Percentiles rank a stretch among this genome's conserved stretches.
Evolutionary conservation across 2,888 invertebrate species (phyloP).

Genomic region (Scaptomyza caliginosa): DNA sequence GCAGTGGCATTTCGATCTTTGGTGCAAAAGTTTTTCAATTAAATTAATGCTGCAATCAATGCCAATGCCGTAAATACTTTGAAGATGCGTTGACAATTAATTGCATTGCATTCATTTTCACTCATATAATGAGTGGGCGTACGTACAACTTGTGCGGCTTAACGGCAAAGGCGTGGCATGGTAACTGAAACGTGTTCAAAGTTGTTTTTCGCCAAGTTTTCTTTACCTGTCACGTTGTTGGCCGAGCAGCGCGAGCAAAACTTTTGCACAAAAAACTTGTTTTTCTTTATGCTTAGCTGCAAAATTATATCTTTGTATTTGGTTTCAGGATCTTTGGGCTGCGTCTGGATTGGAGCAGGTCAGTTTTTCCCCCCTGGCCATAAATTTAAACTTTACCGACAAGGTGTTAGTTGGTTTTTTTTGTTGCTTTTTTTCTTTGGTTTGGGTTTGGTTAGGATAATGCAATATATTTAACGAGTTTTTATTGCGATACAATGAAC

Average conservation of each 20-base stretch:
- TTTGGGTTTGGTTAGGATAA: not conserved
- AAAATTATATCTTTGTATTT: constrained; percentile 58
- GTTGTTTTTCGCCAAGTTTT: constrained; percentile 48
- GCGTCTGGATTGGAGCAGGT: constrained; percentile 26
- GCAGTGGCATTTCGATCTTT: constrained; percentile 31
- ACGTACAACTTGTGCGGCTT: not conserved
- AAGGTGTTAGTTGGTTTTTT: not conserved
- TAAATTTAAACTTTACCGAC: constrained; percentile 57
- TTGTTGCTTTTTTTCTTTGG: not conserved
- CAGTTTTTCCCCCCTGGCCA: constrained; percentile 33
- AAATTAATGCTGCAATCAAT: constrained; percentile 62
- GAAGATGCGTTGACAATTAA: constrained; percentile 65
- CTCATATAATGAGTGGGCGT: constrained; percentile 40
- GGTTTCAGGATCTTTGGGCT: constrained; percentile 21
- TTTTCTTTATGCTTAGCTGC: constrained; percentile 45
- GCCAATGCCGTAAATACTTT: constrained; percentile 45
- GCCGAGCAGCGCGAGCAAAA: constrained; percentile 26
- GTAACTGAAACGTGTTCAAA: constrained; percentile 62
- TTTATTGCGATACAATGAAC: constrained; percentile 39
- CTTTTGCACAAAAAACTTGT: constrained; percentile 48
- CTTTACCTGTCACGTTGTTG: constrained; percentile 48
- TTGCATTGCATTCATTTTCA: constrained; percentile 61
- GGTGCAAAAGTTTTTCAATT: constrained; percentile 63
- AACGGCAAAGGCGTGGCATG: constrained; percentile 17
- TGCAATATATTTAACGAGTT: not conserved